These are phyloP conservation scores for Metacarcinus magister DNA, from an alignment of 2,888 invertebrate species.

Conservation along the genomic window DNA sequence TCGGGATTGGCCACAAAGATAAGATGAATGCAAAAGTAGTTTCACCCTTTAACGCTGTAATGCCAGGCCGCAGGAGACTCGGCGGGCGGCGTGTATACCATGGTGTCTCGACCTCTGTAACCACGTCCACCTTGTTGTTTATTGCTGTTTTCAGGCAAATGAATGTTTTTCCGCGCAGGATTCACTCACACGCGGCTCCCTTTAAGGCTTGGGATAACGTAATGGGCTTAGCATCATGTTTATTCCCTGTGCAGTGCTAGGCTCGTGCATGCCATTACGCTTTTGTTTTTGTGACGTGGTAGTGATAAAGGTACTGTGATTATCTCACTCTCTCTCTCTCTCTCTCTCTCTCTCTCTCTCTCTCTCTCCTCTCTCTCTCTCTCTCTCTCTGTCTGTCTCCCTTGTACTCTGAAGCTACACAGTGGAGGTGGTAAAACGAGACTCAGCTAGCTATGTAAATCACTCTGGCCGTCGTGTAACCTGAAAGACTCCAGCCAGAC, in stretches of 20 bases:
- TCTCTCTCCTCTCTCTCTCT: neutral
- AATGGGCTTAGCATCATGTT: neutral
- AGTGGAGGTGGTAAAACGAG: neutral
- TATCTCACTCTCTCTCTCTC: neutral
- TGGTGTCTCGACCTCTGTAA: neutral
- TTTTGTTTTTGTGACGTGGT: neutral
- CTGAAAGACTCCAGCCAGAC: neutral
- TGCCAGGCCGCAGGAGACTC: neutral
- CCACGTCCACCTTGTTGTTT: neutral
- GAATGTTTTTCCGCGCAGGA: neutral
- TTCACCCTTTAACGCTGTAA: conserved; percentile 46
- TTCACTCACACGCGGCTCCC: conserved; percentile 7
- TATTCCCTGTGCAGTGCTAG: neutral
- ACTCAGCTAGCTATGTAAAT: neutral
- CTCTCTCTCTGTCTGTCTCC: neutral
- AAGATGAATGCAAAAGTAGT: conserved; percentile 37
- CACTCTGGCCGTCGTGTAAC: neutral
- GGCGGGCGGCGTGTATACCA: conserved; percentile 7
- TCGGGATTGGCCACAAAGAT: conserved; percentile 10
- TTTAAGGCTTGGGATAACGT: conserved; percentile 33
- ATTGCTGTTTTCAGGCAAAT: conserved; percentile 17
- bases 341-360: conserved; percentile 1
- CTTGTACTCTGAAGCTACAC: neutral
- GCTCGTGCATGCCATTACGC: neutral
- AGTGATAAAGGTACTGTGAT: neutral